phyloP scores from a whole-genome alignment of 2,113 vertebrate species.

The Anoura caudifer region DNA sequence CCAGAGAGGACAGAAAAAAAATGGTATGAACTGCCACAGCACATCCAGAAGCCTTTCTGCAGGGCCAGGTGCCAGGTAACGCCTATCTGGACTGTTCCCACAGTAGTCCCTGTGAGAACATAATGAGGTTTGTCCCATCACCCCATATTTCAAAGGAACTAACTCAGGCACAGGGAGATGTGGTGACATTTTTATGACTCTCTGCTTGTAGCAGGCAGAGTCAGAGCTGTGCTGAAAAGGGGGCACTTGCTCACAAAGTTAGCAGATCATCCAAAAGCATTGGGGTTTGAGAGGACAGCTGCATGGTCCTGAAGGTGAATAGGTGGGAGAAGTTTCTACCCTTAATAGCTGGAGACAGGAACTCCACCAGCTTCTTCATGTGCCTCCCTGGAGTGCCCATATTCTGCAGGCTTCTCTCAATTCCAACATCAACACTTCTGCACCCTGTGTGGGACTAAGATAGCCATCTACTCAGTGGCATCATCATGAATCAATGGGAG shows the following conservation, averaged over 20 bases:
- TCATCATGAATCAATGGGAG: too few relatives aligned
- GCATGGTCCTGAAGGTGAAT: not conserved
- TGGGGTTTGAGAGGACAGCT: not conserved
- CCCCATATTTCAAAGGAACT: not conserved
- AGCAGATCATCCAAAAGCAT: not conserved
- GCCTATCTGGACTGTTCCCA: too few relatives aligned
- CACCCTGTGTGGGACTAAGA: not conserved
- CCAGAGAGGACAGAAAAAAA: not conserved
- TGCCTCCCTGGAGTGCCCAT: not conserved
- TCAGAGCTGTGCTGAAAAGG: not conserved
- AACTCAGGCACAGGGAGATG: too few relatives aligned
- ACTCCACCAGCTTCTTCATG: not conserved
- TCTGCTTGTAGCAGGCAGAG: conserved; percentile 76
- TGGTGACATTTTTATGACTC: not conserved
- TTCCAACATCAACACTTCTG: fast-evolving
- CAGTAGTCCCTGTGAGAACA: not conserved
- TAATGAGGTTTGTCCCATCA: not conserved
- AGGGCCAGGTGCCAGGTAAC: not conserved
- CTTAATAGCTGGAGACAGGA: not conserved
- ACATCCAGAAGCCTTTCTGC: not conserved
- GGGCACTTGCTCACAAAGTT: conserved; percentile 73
- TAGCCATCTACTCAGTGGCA: too few relatives aligned
- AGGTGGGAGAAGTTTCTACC: not conserved
- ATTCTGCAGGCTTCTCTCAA: not conserved
- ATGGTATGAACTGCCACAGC: not conserved